Evolutionary conservation across 2,113 vertebrate species (phyloP), one percentile per base, ranked within the genome.

Genomic region (Notothenia coriiceps): DNA sequence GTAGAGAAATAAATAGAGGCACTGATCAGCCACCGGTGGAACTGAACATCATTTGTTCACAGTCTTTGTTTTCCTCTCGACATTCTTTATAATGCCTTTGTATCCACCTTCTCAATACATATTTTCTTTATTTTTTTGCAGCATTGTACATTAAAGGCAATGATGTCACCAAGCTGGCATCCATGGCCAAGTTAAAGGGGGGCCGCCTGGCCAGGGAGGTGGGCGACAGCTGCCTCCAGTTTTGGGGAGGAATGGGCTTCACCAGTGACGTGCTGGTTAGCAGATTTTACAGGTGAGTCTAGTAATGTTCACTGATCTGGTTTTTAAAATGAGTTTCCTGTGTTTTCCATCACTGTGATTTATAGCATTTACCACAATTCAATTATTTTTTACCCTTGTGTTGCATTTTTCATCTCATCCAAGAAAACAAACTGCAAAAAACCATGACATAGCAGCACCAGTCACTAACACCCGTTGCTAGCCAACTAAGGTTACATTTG

Each of bases 201-300:
- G 96, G 96, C 2, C 95, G 94, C 0, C 87, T 98, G 75, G 85
- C 89, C 12, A 91, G 96, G 29, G 96, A 97, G 46, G 10, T 97
- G 67, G 77, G 91, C 0, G 96, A 98, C 55, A 94, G 94, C 90
- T 98, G 96, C 86, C 95, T 97, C 5, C 97, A 98, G 93, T 98
- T 92, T 76, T 97, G 97, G 96, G 97, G 97, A 84, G 96, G 96
- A 73, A 97, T 97, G 96, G 96, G 97, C 59, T 98, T 94, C 92
- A 97, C 96, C 79, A 97, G 80, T n/a, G 95, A 97, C 10, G 95
- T 97, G 56, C 79, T 93, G 1, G 94, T 98, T 87, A 98, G 96
- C 93, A 94, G 96, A 85, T 79, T 96, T 74, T 98, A 96, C 93
- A 96, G 97, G 97, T 97, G 57, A 95, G 93, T 35, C 49, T 49